These are phyloP conservation scores for Tetrax tetrax DNA, from an alignment of 2,113 vertebrate genomes.

Conservation along the genomic window DNA sequence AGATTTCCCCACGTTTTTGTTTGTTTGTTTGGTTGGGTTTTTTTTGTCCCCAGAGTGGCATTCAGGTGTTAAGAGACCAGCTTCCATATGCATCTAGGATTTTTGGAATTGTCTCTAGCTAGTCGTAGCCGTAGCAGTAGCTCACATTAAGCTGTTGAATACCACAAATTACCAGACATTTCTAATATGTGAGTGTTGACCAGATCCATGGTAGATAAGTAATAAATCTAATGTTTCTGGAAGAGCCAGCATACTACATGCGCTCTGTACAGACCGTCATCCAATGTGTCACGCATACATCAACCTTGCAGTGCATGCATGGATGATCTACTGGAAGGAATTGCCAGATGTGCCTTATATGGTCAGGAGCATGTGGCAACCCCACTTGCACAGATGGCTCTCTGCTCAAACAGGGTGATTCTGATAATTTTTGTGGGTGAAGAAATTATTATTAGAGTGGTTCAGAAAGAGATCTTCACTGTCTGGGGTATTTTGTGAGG, in stretches of 20 bases:
- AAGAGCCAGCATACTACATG: rapidly evolving
- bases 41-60: rapidly evolving
- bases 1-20: background rate
- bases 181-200: background rate
- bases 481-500: background rate
- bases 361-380: background rate
- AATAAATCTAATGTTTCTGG: background rate
- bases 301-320: background rate
- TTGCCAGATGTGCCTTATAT: background rate
- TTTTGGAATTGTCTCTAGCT: background rate
- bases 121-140: background rate
- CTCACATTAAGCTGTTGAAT: background rate
- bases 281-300: background rate
- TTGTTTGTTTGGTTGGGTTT: too few relatives aligned
- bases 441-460: background rate
- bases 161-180: background rate
- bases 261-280: background rate
- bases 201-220: background rate
- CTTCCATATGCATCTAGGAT: background rate
- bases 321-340: background rate
- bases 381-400: background rate
- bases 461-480: background rate
- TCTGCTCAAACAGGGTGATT: background rate
- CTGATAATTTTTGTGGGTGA: background rate
- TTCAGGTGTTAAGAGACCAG: background rate